These are phyloP conservation scores for Cosmopolites sordidus DNA, from an alignment of 2,888 invertebrate species.

Conservation along the genomic window DNA sequence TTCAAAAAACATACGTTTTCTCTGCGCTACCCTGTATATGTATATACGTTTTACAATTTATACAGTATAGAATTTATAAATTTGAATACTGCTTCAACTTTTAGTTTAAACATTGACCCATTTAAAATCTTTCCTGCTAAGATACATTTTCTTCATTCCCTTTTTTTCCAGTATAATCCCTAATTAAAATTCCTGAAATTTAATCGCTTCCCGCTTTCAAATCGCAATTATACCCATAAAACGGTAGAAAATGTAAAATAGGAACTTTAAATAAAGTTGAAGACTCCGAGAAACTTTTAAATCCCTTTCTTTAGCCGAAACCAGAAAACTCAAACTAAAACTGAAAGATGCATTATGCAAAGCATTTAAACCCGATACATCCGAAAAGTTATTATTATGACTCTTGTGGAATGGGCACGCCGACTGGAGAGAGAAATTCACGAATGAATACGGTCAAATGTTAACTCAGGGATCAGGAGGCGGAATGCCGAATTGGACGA, in stretches of 20 bases:
- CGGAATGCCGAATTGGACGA: conserved; percentile 32
- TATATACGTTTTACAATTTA: too few relatives aligned
- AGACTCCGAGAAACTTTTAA: conserved; percentile 4
- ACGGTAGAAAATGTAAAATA: conserved; percentile 11
- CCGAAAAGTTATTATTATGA: conserved; percentile 22
- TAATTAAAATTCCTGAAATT: not conserved
- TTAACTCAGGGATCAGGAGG: conserved; percentile 44
- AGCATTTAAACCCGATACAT: conserved; percentile 20
- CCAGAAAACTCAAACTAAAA: conserved; percentile 14
- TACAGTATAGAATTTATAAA: too few relatives aligned
- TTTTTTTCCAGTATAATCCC: too few relatives aligned
- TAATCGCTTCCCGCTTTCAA: not conserved
- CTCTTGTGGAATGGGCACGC: conserved; percentile 12
- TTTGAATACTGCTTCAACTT: too few relatives aligned
- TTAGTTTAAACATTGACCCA: too few relatives aligned
- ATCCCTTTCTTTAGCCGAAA: conserved; percentile 1
- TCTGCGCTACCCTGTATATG: too few relatives aligned
- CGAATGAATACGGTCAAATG: conserved; percentile 42
- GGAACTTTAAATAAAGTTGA: conserved; percentile 10
- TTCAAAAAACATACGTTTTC: too few relatives aligned
- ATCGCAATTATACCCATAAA: conserved; percentile 3
- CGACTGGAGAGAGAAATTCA: conserved; percentile 11
- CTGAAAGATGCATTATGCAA: conserved; percentile 22
- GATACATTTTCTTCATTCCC: too few relatives aligned
- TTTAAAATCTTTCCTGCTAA: too few relatives aligned